phyloP scores from a whole-genome alignment of 2,113 vertebrate species.

The Aythya baeri region DNA sequence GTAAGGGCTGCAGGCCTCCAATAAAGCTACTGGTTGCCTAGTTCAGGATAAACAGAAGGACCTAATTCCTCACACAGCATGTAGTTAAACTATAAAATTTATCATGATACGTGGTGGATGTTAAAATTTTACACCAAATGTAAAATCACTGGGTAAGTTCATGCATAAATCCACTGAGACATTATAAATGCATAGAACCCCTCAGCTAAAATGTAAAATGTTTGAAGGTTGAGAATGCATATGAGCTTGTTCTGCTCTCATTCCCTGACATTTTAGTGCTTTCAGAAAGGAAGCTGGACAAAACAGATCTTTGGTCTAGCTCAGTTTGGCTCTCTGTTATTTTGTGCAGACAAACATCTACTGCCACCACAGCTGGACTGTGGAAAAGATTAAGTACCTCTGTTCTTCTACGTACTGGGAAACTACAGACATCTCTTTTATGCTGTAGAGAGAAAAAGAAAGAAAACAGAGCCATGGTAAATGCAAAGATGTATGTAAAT shows the following conservation, averaged over 20 bases:
- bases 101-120: background rate
- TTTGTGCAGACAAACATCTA: background rate
- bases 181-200: background rate
- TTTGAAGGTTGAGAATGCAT: background rate
- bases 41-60: background rate
- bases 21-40: background rate
- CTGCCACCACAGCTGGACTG: background rate
- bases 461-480: background rate
- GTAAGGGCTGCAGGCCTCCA: background rate
- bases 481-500: background rate
- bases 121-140: background rate
- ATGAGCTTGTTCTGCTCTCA: background rate
- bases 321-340: background rate
- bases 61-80: background rate
- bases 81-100: background rate
- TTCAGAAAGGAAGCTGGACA: background rate
- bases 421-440: background rate
- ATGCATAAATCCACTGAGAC: background rate
- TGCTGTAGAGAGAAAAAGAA: background rate
- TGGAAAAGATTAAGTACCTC: background rate
- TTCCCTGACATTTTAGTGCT: background rate
- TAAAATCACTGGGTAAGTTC: background rate
- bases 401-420: background rate
- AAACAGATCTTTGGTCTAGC: background rate
- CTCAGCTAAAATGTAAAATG: background rate